Conservation (phyloP, 2,888 invertebrate species). For the Podotricha telesiphe region DNA sequence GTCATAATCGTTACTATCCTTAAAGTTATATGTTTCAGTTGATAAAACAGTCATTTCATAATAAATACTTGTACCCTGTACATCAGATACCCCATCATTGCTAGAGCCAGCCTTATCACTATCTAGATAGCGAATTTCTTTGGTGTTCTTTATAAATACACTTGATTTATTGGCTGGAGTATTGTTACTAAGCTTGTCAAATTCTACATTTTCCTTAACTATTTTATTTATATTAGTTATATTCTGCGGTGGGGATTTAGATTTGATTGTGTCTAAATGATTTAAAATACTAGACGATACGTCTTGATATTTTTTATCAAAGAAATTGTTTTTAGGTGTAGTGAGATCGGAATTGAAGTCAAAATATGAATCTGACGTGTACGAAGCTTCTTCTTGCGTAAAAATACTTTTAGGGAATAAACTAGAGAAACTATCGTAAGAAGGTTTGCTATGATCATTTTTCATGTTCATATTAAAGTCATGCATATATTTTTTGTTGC, state of each 20-base stretch:
- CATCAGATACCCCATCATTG: slow-evolving; percentile 73
- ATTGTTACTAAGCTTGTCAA: slow-evolving; percentile 74
- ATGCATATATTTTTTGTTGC: slow-evolving; percentile 55
- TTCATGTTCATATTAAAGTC: slow-evolving; percentile 62
- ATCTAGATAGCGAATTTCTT: slow-evolving; percentile 75
- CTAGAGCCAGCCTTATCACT: slow-evolving; percentile 71
- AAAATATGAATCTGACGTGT: slow-evolving; percentile 57
- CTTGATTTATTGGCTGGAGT: slow-evolving; percentile 77
- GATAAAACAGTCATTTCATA: slow-evolving; percentile 79
- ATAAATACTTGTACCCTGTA: slow-evolving; percentile 80
- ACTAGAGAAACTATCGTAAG: slow-evolving; percentile 64
- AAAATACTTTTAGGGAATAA: slow-evolving; percentile 64
- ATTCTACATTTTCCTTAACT: slow-evolving; percentile 65
- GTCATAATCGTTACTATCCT: slow-evolving; percentile 75
- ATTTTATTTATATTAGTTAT: slow-evolving; percentile 61
- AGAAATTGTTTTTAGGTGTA: slow-evolving; percentile 80
- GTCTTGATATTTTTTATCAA: slow-evolving; percentile 80
- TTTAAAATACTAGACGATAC: slow-evolving; percentile 81
- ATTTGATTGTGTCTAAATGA: slow-evolving; percentile 70
- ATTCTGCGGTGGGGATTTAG: slow-evolving; percentile 60
- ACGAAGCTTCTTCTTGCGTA: slow-evolving; percentile 53
- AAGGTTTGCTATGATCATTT: slow-evolving; percentile 61
- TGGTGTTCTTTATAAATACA: slow-evolving; percentile 81
- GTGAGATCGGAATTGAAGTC: slow-evolving; percentile 74
- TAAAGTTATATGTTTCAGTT: slow-evolving; percentile 75